Evolutionary conservation across 2,797 vertebrate species (phyloP).

Genomic region (Parauchenoglanis punctatus): DNA sequence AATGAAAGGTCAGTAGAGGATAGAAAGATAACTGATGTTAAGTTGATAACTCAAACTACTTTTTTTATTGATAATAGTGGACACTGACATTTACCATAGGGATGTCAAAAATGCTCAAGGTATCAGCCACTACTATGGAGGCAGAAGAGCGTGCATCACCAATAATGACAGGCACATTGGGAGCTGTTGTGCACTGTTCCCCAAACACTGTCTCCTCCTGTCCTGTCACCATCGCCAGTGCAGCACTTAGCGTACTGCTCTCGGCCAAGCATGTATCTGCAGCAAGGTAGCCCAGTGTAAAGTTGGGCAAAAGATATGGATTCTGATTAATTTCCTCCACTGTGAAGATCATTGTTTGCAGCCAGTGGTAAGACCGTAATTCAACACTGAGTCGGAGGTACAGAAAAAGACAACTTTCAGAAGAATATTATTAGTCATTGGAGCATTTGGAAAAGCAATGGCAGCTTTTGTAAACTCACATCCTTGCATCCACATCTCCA

Average conservation of each 20-base stretch:
- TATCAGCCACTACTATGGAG: conserved; percentile 63
- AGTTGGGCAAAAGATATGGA: conserved; percentile 57
- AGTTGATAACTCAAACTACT: neutral
- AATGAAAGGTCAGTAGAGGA: neutral
- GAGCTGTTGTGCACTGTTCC: conserved; percentile 44
- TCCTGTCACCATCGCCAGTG: conserved; percentile 60
- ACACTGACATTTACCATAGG: conserved; percentile 55
- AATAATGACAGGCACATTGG: conserved; percentile 59
- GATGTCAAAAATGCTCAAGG: conserved; percentile 62
- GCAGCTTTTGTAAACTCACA: neutral
- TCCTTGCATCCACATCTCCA: neutral
- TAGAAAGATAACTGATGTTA: neutral
- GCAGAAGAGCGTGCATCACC: conserved; percentile 59
- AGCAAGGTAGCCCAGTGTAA: conserved; percentile 64
- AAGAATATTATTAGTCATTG: neutral
- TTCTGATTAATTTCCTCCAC: conserved; percentile 67
- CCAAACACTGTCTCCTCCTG: conserved; percentile 49
- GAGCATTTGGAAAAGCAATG: neutral
- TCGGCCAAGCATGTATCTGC: conserved; percentile 63
- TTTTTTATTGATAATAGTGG: neutral
- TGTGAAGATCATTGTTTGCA: conserved; percentile 63
- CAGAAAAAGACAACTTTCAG: neutral
- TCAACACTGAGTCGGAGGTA: conserved; percentile 39
- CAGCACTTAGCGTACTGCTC: conserved; percentile 57
- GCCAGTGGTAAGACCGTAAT: conserved; percentile 59